phyloP scores from a whole-genome alignment of 2,113 vertebrate genomes.

The Kryptolebias marmoratus region DNA sequence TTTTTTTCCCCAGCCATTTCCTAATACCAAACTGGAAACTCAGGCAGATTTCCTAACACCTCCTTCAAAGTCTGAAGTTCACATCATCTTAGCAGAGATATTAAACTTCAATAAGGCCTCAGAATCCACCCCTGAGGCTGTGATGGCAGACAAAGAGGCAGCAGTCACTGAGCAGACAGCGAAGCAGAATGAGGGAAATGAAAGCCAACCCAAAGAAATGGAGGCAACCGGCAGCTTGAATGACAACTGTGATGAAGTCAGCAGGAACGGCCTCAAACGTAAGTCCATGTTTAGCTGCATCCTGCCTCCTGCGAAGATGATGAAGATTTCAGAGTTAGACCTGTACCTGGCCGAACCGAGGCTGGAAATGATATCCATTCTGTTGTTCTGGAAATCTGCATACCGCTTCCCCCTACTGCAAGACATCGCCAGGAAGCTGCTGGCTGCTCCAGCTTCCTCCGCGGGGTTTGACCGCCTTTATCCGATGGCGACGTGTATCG shows the following conservation, averaged over 20 bases:
- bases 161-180: neutral
- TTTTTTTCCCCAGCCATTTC: slow-evolving; percentile 64
- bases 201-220: neutral
- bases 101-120: slow-evolving; percentile 28
- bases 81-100: slow-evolving; percentile 51
- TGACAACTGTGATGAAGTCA: neutral
- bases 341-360: slow-evolving; percentile 73
- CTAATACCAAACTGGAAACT: slow-evolving; percentile 42
- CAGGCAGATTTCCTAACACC: slow-evolving; percentile 46
- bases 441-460: slow-evolving; percentile 75
- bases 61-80: slow-evolving; percentile 66
- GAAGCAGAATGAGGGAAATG: neutral
- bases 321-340: slow-evolving; percentile 68
- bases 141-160: slow-evolving; percentile 12
- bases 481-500: slow-evolving; percentile 72
- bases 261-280: slow-evolving; percentile 61
- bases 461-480: slow-evolving; percentile 80
- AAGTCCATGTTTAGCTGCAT: slow-evolving; percentile 65
- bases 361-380: slow-evolving; percentile 44
- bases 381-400: slow-evolving; percentile 73
- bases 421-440: slow-evolving; percentile 65
- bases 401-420: slow-evolving; percentile 71
- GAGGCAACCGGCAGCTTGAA: slow-evolving; percentile 13
- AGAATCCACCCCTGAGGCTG: neutral
- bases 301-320: slow-evolving; percentile 58